phyloP scores from a whole-genome alignment of 2,888 invertebrate species.

The Phrixothrix hirtus region DNA sequence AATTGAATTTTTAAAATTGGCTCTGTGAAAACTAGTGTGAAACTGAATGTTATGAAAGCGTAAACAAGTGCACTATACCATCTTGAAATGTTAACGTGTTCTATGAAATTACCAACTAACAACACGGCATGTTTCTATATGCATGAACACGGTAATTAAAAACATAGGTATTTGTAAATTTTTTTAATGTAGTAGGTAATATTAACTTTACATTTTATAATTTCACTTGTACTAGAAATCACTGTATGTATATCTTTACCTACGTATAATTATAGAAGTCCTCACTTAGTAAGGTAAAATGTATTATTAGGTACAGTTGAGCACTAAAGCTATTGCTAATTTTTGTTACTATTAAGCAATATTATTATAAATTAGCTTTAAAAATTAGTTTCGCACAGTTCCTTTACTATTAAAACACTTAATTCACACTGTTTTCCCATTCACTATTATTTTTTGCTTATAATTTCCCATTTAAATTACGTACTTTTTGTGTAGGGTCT shows the following conservation, averaged over 20 bases:
- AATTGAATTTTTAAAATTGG: constrained; percentile 4
- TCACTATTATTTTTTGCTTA: no score
- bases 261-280: no score
- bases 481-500: no score
- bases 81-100: constrained; percentile 11
- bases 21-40: constrained; percentile 11
- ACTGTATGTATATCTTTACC: background rate
- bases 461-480: no score
- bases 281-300: background rate
- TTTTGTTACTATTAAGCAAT: background rate
- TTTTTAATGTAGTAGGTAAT: constrained; percentile 15
- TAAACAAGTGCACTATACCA: constrained; percentile 20
- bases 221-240: background rate
- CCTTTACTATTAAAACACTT: no score
- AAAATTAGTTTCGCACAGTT: background rate
- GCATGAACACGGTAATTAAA: constrained; percentile 23
- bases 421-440: no score
- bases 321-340: background rate
- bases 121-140: constrained; percentile 16
- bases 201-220: background rate
- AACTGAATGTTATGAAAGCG: no score
- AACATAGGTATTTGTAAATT: constrained; percentile 16
- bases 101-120: constrained; percentile 16
- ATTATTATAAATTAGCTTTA: background rate
- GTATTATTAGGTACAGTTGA: background rate